A percentile compares a stretch with the other conserved stretches of the same genome.
phyloP scores from a whole-genome alignment of 2,888 invertebrate species.

The Timema podura region DNA sequence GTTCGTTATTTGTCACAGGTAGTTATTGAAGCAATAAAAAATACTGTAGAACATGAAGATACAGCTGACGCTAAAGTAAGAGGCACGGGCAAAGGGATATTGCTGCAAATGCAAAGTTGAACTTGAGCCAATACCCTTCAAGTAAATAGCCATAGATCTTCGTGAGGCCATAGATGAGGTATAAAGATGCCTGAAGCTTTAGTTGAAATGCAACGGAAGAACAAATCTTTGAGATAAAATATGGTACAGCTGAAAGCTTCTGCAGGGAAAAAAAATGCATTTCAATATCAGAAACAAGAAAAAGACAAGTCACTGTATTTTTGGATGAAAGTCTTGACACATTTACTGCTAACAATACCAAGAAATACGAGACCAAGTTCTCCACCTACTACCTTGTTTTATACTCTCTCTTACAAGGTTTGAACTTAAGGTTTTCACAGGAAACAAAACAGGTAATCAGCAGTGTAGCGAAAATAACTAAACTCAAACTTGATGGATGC shows the following conservation, averaged over 20 bases:
- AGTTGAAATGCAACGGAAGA: background rate
- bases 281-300: background rate
- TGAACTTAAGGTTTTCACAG: background rate
- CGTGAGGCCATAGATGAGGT: background rate
- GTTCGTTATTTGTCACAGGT: background rate
- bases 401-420: slow-evolving; percentile 4
- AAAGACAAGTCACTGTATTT: background rate
- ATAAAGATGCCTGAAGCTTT: background rate
- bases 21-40: background rate
- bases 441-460: background rate
- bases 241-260: background rate
- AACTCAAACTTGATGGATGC: no score
- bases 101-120: background rate
- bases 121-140: background rate
- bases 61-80: slow-evolving; percentile 6
- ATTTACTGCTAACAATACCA: background rate
- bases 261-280: background rate
- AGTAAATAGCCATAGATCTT: background rate
- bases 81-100: slow-evolving; percentile 6
- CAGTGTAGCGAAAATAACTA: background rate
- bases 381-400: background rate
- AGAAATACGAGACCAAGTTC: background rate
- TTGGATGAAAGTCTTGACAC: background rate
- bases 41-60: background rate
- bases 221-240: background rate